A percentile compares a stretch with the other conserved stretches of the same genome.
Evolutionary conservation across 2,113 vertebrate species (phyloP).

Genomic region (Hippolais icterina): DNA sequence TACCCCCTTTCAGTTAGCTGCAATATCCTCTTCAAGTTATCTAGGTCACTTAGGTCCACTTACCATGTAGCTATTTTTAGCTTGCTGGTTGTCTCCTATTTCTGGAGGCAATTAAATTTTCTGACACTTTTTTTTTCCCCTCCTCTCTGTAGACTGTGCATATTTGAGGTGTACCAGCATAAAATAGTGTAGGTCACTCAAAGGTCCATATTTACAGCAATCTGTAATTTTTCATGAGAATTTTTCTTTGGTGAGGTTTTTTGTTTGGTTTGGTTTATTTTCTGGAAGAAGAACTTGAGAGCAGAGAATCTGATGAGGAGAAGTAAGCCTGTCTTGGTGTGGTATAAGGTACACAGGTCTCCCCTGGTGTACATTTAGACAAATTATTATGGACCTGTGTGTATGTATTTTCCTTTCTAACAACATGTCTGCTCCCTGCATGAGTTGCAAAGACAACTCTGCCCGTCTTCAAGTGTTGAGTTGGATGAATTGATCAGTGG

Average conservation of each 20-base stretch:
- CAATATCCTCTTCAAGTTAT: background rate
- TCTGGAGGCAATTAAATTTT: background rate
- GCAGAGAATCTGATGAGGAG: background rate
- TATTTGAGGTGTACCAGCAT: background rate
- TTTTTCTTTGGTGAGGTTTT: fast-evolving
- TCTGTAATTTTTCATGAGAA: background rate
- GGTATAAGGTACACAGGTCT: background rate
- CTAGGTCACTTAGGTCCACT: background rate
- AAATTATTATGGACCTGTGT: background rate
- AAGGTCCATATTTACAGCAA: background rate
- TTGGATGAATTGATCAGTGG: background rate
- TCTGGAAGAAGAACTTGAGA: background rate
- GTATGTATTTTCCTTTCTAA: background rate
- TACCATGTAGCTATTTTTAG: constrained; percentile 1
- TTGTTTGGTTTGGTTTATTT: background rate
- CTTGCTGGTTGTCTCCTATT: background rate
- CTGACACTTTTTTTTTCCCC: background rate
- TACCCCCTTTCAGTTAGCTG: background rate
- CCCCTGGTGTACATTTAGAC: background rate
- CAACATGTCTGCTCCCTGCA: background rate
- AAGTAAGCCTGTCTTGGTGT: background rate
- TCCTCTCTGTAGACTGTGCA: background rate
- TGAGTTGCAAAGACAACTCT: background rate
- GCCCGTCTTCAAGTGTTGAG: fast-evolving
- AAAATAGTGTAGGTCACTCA: background rate